Evolutionary conservation across 2,888 invertebrate genomes (phyloP).

Genomic region (Hemistola chrysoprasaria): DNA sequence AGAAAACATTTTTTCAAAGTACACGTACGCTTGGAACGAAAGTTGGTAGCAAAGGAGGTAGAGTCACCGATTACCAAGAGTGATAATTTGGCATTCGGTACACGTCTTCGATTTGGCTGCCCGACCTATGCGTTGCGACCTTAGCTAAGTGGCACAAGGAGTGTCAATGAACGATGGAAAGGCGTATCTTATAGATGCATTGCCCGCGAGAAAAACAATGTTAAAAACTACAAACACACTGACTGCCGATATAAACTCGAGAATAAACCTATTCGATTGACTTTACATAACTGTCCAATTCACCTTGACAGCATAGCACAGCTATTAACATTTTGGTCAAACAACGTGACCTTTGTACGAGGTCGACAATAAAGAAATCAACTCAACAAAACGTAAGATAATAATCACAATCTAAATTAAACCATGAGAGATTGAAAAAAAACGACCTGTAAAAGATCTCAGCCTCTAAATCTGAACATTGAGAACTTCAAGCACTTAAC

Average conservation of each 20-base stretch:
- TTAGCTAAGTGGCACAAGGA: constrained; percentile 45
- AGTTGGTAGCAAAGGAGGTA: constrained; percentile 24
- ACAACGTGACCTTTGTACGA: constrained; percentile 49
- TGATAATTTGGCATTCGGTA: constrained; percentile 37
- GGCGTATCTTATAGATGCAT: constrained; percentile 15
- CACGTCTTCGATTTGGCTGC: constrained; percentile 41
- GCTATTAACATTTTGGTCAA: constrained; percentile 55
- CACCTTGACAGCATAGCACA: constrained; percentile 47
- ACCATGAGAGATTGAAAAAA: constrained; percentile 5
- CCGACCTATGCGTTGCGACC: constrained; percentile 35
- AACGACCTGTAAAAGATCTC: too few species aligned
- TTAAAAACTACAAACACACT: too few species aligned
- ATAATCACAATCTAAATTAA: constrained; percentile 24
- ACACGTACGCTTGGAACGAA: constrained; percentile 25
- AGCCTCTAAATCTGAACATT: too few species aligned
- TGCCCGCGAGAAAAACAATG: not conserved
- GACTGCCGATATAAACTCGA: too few species aligned
- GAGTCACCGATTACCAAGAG: constrained; percentile 21
- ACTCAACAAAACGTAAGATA: constrained; percentile 24
- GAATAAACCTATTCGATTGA: not conserved
- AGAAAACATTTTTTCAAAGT: too few species aligned
- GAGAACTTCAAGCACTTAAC: not conserved
- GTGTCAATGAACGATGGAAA: constrained; percentile 30
- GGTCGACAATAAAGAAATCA: constrained; percentile 34
- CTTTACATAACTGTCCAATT: constrained; percentile 28